Percentiles rank a stretch among this genome's conserved stretches.
Evolutionary conservation across 2,797 vertebrate genomes (phyloP).

Genomic region (Epinephelus coioides): DNA sequence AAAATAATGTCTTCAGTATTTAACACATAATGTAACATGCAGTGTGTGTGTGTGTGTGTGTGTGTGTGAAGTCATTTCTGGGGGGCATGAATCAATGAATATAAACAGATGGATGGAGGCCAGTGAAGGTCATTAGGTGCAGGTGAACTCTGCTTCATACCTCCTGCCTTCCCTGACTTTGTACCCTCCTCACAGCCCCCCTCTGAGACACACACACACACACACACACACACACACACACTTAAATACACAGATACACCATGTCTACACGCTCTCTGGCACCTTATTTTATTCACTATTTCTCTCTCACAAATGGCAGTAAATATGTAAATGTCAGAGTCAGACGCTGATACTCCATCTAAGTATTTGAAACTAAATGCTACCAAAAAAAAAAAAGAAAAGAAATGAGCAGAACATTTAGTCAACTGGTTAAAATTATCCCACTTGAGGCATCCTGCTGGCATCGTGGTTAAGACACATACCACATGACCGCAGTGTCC

Average conservation of each 20-base stretch:
- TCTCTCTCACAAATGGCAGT: neutral
- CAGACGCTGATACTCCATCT: neutral
- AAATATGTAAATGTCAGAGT: neutral
- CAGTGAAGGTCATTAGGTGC: slow-evolving; percentile 57
- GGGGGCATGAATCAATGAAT: slow-evolving; percentile 63
- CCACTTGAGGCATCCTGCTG: neutral
- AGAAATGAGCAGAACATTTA: neutral
- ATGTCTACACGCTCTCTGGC: neutral
- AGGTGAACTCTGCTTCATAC: slow-evolving; percentile 64
- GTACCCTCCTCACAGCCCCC: slow-evolving; percentile 28
- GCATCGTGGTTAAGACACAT: neutral
- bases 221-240: slow-evolving; percentile 14
- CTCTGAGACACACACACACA: slow-evolving; percentile 12
- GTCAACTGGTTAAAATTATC: slow-evolving; percentile 12
- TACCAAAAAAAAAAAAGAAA: too few species aligned
- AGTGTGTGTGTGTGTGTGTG: neutral
- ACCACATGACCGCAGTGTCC: neutral
- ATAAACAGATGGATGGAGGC: slow-evolving; percentile 75
- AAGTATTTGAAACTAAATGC: neutral
- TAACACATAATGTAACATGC: too few species aligned
- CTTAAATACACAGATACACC: neutral
- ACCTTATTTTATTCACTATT: neutral
- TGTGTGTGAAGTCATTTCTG: slow-evolving; percentile 4
- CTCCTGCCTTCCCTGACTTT: slow-evolving; percentile 38
- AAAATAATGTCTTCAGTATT: too few species aligned